These are phyloP conservation scores for Suncus etruscus DNA, from an alignment of 2,113 vertebrate genomes.

Conservation along the genomic window DNA sequence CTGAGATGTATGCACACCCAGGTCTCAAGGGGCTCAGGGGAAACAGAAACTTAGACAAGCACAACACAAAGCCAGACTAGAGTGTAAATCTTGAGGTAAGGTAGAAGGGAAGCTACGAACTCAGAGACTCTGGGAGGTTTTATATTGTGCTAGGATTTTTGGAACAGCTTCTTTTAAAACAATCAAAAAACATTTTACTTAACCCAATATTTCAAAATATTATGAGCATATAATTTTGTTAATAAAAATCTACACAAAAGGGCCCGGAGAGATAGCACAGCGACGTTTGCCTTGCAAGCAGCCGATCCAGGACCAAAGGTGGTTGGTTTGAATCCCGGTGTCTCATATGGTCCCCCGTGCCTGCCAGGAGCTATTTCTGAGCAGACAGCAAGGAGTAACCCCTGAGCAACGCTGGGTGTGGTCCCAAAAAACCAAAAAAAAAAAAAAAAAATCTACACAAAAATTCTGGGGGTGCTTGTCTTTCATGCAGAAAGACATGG, in stretches of 20 bases:
- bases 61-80: accelerated
- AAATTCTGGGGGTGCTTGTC: too few species aligned
- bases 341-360: too few species aligned
- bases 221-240: background rate
- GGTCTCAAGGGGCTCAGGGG: background rate
- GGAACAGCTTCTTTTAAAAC: background rate
- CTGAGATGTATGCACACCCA: background rate
- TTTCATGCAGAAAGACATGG: too few species aligned
- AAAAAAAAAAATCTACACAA: too few species aligned
- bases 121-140: background rate
- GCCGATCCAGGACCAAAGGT: too few species aligned
- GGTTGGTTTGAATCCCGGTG: too few species aligned
- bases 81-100: background rate
- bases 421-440: too few species aligned
- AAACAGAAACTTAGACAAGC: background rate
- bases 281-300: too few species aligned
- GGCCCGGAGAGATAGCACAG: too few species aligned
- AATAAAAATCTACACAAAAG: background rate
- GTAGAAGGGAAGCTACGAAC: background rate
- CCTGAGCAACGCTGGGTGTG: too few species aligned
- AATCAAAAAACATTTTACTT: background rate
- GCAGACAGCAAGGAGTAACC: too few species aligned
- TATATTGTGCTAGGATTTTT: background rate
- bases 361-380: too few species aligned
- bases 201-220: background rate